Evolutionary conservation across 2,888 invertebrate genomes (phyloP).

Genomic region (Graphium colonna): DNA sequence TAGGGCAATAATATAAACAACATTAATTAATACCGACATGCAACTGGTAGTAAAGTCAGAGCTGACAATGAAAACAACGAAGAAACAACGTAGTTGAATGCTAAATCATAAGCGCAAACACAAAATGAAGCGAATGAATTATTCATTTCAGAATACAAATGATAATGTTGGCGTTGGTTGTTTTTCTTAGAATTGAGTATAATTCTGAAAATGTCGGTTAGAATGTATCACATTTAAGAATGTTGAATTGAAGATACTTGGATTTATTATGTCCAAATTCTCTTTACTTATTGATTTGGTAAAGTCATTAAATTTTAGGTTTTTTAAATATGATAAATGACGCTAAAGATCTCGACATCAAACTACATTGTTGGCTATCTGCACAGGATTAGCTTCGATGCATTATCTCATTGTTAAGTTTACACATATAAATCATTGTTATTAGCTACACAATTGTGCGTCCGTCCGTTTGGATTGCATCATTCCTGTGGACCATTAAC

Average conservation of each 20-base stretch:
- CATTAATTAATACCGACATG: neutral
- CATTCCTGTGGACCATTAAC: slow-evolving; percentile 32
- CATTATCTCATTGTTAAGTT: neutral
- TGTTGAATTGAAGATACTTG: neutral
- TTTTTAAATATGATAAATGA: too few species aligned
- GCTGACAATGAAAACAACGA: neutral
- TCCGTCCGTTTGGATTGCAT: neutral
- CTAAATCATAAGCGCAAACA: neutral
- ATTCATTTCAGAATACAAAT: neutral
- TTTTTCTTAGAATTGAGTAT: too few species aligned
- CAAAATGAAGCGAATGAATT: slow-evolving; percentile 3
- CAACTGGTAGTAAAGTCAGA: neutral
- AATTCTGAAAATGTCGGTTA: too few species aligned
- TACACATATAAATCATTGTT: neutral
- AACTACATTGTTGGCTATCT: neutral
- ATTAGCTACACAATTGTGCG: slow-evolving; percentile 7
- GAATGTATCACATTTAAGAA: neutral
- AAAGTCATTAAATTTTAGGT: too few species aligned
- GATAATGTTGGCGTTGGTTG: neutral
- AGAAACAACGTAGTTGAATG: slow-evolving; percentile 3
- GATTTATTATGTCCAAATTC: too few species aligned
- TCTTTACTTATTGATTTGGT: too few species aligned
- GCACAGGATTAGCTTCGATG: neutral
- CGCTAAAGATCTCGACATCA: neutral
- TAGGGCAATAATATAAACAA: neutral